These are phyloP conservation scores for Gnatocerus cornutus DNA, from an alignment of 2,888 invertebrate species.

Conservation along the genomic window DNA sequence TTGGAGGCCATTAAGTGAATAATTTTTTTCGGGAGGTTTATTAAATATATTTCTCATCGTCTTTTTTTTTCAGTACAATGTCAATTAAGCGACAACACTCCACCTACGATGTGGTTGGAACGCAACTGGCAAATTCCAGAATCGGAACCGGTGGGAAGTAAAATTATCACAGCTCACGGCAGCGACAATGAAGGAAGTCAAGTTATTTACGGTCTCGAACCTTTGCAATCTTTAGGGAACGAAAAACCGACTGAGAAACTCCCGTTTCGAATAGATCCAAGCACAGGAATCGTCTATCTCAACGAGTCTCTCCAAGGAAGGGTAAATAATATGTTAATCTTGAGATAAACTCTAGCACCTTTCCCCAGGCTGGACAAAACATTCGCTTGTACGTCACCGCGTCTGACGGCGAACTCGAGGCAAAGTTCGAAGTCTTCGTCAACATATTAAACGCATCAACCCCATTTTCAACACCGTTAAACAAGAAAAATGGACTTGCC, in stretches of 20 bases:
- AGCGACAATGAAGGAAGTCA: slow-evolving; percentile 78
- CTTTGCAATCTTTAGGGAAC: slow-evolving; percentile 59
- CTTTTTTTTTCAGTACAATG: slow-evolving; percentile 54
- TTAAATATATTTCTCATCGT: too few species aligned
- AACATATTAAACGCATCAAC: slow-evolving; percentile 72
- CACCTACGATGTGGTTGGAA: slow-evolving; percentile 77
- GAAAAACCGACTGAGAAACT: slow-evolving; percentile 69
- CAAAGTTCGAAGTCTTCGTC: slow-evolving; percentile 81
- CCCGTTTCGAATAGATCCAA: slow-evolving; percentile 85
- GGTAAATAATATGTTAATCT: slow-evolving; percentile 72
- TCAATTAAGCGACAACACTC: slow-evolving; percentile 60
- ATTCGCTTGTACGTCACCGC: slow-evolving; percentile 81
- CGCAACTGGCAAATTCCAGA: slow-evolving; percentile 85
- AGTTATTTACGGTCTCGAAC: slow-evolving; percentile 81
- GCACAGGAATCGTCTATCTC: slow-evolving; percentile 84
- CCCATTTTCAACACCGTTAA: slow-evolving; percentile 55
- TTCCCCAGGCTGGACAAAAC: slow-evolving; percentile 77
- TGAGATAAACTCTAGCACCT: not conserved
- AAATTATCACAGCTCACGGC: slow-evolving; percentile 81
- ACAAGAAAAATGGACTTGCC: slow-evolving; percentile 34
- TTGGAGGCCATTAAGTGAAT: too few species aligned
- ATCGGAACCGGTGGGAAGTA: slow-evolving; percentile 80
- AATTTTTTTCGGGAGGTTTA: too few species aligned
- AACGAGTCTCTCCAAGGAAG: slow-evolving; percentile 85
- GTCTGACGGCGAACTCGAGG: slow-evolving; percentile 77